phyloP scores from a whole-genome alignment of 1,140 invertebrate genomes.

The Adelges cooleyi region DNA sequence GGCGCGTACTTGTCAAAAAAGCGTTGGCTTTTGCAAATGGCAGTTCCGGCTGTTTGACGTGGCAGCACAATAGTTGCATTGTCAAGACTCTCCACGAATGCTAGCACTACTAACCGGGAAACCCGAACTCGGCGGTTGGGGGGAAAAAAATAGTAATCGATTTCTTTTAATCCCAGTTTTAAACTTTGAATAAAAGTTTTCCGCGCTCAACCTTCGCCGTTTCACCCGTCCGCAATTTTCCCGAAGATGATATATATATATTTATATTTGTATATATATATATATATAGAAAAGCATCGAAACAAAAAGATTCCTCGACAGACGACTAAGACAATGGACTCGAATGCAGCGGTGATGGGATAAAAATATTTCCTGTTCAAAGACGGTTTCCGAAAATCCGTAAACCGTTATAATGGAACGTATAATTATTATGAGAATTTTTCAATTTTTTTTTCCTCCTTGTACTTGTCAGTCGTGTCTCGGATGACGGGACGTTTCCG shows the following conservation, averaged over 20 bases:
- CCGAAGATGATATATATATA: neutral
- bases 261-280: too few species aligned
- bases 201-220: neutral
- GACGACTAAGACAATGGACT: conserved; percentile 14
- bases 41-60: conserved; percentile 5
- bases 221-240: neutral
- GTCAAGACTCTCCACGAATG: neutral
- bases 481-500: too few species aligned
- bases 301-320: conserved; percentile 1
- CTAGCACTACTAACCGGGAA: neutral
- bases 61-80: conserved; percentile 3
- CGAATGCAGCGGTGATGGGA: neutral
- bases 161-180: conserved; percentile 15
- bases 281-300: conserved; percentile 1
- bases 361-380: too few species aligned
- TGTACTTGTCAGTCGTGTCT: too few species aligned
- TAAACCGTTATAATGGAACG: too few species aligned
- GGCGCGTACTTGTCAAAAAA: conserved; percentile 24
- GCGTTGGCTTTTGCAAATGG: conserved; percentile 9
- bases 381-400: too few species aligned
- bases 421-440: too few species aligned
- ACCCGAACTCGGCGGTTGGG: neutral
- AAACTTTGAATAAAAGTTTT: conserved; percentile 21
- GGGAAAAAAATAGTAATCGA: conserved; percentile 8
- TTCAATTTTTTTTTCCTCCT: too few species aligned